These are phyloP conservation scores for Felis chaus DNA, from an alignment of 2,113 vertebrate species.

Conservation along the genomic window DNA sequence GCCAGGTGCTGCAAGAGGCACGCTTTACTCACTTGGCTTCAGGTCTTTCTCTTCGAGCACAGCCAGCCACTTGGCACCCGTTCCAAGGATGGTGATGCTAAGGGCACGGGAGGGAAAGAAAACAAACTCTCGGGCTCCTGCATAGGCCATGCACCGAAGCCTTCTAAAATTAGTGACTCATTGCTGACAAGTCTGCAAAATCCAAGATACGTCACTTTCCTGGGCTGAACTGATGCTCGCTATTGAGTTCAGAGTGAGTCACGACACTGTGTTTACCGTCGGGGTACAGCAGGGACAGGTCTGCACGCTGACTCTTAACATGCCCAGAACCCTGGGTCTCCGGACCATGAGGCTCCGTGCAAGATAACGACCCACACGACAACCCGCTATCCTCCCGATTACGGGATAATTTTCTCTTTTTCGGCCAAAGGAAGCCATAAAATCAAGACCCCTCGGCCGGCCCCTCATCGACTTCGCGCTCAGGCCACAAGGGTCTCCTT, in stretches of 20 bases:
- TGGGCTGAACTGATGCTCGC: not conserved
- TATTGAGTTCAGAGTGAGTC: not conserved
- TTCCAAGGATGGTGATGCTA: constrained; percentile 97
- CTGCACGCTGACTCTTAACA: fast-evolving
- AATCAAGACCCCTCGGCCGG: fast-evolving
- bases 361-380: fast-evolving
- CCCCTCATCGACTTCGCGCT: not conserved
- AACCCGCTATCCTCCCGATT: fast-evolving
- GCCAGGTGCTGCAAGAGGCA: constrained; percentile 40
- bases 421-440: not conserved
- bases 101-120: not conserved
- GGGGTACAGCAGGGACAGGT: not conserved
- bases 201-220: not conserved
- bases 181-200: not conserved
- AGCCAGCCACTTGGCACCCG: constrained; percentile 96
- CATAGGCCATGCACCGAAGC: not conserved
- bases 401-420: not conserved
- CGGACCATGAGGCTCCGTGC: not conserved
- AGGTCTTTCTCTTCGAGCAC: constrained; percentile 94
- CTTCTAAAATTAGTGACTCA: not conserved
- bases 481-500: not conserved
- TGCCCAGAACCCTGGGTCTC: fast-evolving
- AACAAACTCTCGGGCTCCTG: not conserved
- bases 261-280: not conserved
- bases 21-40: constrained; percentile 91